These are phyloP conservation scores for Drosophila nigromelanica DNA, from an alignment of 1,140 invertebrate species.

Conservation along the genomic window DNA sequence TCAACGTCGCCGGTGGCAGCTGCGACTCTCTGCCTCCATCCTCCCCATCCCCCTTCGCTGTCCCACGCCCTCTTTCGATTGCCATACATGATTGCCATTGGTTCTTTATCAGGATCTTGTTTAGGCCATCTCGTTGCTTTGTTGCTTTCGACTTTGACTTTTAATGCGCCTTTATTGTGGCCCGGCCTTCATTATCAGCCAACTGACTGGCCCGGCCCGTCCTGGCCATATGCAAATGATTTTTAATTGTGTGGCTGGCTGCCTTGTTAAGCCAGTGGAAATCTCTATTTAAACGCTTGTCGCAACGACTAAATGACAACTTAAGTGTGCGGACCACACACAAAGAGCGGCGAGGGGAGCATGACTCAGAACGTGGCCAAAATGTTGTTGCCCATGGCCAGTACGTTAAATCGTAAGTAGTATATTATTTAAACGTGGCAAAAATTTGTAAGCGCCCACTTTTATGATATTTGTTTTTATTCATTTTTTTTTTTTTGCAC, in stretches of 20 bases:
- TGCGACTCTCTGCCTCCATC: conserved; percentile 19
- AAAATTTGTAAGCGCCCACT: conserved; percentile 29
- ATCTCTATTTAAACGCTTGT: conserved; percentile 61
- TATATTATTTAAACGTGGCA: conserved; percentile 28
- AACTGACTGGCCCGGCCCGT: neutral
- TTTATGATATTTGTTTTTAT: too few relatives aligned
- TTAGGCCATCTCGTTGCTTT: conserved; percentile 77
- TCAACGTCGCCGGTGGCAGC: conserved; percentile 67
- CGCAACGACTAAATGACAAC: conserved; percentile 44
- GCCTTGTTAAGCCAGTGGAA: conserved; percentile 54
- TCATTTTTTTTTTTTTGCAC: conserved; percentile 29
- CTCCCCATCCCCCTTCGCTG: too few relatives aligned
- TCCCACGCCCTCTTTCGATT: conserved; percentile 19
- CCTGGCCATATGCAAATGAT: conserved; percentile 65
- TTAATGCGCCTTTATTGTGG: conserved; percentile 57
- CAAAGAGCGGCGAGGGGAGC: neutral
- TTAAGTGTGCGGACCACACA: conserved; percentile 45
- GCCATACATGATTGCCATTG: conserved; percentile 69
- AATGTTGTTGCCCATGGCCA: neutral
- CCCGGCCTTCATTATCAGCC: conserved; percentile 42
- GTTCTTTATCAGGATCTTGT: conserved; percentile 80
- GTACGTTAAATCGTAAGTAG: conserved; percentile 11
- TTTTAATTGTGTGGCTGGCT: conserved; percentile 60
- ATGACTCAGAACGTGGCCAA: conserved; percentile 7
- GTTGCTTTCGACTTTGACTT: conserved; percentile 68